Evolutionary conservation across 2,888 invertebrate genomes (phyloP).

Genomic region (Girardia tigrina): DNA sequence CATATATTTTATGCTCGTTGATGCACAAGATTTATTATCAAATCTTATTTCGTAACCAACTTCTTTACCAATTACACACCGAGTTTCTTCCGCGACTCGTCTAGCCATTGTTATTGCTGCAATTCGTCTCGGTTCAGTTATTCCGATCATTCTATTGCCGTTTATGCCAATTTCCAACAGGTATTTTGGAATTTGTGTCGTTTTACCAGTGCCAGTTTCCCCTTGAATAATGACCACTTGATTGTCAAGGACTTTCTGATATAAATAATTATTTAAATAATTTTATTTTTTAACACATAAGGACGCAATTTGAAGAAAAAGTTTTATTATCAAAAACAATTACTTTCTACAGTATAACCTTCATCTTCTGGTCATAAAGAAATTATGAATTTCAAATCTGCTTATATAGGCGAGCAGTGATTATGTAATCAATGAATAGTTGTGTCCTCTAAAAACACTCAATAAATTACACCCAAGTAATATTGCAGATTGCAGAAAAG

Average conservation of each 20-base stretch:
- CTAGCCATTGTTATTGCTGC: not conserved
- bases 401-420: no score
- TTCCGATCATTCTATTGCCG: not conserved
- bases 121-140: not conserved
- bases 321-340: no score
- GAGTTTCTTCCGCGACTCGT: slow-evolving; percentile 41
- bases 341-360: no score
- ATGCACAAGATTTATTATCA: slow-evolving; percentile 38
- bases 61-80: slow-evolving; percentile 41
- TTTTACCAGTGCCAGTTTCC: slow-evolving; percentile 1
- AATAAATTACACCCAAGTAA: no score
- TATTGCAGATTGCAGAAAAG: no score
- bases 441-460: no score
- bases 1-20: slow-evolving; percentile 44
- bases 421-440: no score
- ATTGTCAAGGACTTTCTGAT: not conserved
- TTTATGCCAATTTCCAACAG: not conserved
- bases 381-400: no score
- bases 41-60: slow-evolving; percentile 45
- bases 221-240: not conserved
- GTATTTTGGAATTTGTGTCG: not conserved
- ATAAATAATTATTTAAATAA: not conserved
- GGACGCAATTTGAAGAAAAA: no score
- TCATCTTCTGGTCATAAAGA: no score
- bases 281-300: no score